phyloP scores from a whole-genome alignment of 2,113 vertebrate genomes.

The Morone chrysops region DNA sequence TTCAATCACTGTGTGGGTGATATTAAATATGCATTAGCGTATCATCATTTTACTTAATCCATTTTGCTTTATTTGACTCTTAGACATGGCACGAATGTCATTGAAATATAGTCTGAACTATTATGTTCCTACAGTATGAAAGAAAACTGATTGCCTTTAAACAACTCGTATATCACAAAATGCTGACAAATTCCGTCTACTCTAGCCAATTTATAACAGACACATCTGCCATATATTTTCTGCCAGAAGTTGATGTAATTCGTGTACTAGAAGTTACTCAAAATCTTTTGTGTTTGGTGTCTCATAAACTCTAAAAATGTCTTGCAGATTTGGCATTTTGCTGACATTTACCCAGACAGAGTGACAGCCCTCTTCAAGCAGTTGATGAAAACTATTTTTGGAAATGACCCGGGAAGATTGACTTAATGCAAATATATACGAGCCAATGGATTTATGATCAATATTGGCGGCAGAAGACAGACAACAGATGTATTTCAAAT shows the following conservation, averaged over 20 bases:
- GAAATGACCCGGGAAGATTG: conserved; percentile 37
- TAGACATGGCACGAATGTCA: not conserved
- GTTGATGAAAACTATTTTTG: conserved; percentile 52
- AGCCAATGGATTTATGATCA: conserved; percentile 57
- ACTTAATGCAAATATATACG: conserved; percentile 51
- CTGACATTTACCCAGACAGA: conserved; percentile 65
- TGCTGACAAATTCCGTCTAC: not conserved
- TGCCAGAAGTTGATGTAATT: conserved; percentile 9
- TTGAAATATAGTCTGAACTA: not conserved
- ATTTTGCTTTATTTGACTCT: conserved; percentile 2
- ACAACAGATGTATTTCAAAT: conserved; percentile 51
- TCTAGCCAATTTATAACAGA: not conserved
- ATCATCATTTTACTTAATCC: conserved; percentile 8
- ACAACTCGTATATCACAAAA: not conserved
- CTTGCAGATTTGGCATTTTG: conserved; percentile 56
- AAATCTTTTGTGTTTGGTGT: conserved; percentile 27
- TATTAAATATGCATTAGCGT: conserved; percentile 8
- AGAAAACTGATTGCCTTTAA: not conserved
- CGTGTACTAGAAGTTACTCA: conserved; percentile 26
- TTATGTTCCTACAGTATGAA: not conserved
- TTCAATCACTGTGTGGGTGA: conserved; percentile 19
- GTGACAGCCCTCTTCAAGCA: conserved; percentile 23
- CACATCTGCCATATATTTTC: not conserved
- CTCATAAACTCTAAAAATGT: conserved; percentile 19
- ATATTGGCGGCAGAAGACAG: conserved; percentile 31